phyloP scores from a whole-genome alignment of 2,797 vertebrate genomes.

The Pitangus sulphuratus region DNA sequence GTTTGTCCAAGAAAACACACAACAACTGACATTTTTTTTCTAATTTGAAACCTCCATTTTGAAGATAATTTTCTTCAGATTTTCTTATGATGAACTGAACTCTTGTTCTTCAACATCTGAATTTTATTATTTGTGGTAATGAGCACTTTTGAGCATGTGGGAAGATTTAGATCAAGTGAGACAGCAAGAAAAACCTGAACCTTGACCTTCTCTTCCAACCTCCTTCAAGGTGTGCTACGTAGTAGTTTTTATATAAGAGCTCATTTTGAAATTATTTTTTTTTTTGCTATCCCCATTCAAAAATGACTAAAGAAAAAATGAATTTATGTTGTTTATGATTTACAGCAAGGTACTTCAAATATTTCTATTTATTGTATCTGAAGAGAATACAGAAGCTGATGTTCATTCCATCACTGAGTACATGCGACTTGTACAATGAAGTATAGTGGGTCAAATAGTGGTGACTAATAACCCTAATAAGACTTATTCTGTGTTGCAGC shows the following conservation, averaged over 20 bases:
- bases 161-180: conserved; percentile 54
- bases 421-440: conserved; percentile 46
- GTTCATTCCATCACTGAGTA: not conserved
- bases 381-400: not conserved
- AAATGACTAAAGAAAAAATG: not conserved
- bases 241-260: not conserved
- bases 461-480: conserved; percentile 77
- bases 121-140: conserved; percentile 63
- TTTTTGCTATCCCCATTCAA: not conserved
- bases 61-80: conserved; percentile 55
- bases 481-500: conserved; percentile 75
- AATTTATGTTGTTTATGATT: not conserved
- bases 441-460: conserved; percentile 69
- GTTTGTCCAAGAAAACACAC: not conserved
- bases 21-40: not conserved
- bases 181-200: conserved; percentile 26
- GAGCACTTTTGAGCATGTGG: conserved; percentile 32
- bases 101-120: conserved; percentile 41
- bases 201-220: conserved; percentile 34
- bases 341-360: not conserved
- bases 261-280: not conserved
- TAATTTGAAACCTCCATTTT: not conserved
- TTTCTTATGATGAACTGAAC: conserved; percentile 17
- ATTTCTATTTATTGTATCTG: conserved; percentile 42
- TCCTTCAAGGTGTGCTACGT: conserved; percentile 21